Conservation (phyloP, 2,797 vertebrate species). For the Epinephelus malabaricus region DNA sequence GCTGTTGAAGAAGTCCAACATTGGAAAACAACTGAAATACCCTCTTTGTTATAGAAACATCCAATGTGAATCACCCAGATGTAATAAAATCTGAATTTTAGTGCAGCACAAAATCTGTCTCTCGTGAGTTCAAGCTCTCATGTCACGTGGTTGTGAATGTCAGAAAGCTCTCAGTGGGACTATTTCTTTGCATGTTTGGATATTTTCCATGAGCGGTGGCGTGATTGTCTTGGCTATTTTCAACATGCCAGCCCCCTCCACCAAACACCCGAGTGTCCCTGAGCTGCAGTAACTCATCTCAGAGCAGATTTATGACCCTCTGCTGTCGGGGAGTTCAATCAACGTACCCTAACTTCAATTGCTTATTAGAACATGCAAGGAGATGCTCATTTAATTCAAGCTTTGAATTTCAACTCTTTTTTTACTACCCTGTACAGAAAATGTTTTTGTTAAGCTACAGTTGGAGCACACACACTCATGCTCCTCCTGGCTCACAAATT, state of each 20-base stretch:
- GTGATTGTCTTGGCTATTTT: constrained; percentile 58
- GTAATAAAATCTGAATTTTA: background rate
- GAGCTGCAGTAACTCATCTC: constrained; percentile 60
- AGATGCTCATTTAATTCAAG: background rate
- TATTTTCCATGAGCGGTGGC: constrained; percentile 52
- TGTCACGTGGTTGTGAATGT: constrained; percentile 35
- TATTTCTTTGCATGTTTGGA: constrained; percentile 50
- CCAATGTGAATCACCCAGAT: background rate
- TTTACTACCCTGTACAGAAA: background rate
- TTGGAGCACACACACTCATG: background rate
- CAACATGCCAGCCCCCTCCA: constrained; percentile 41
- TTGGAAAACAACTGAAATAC: too few species aligned
- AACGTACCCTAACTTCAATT: constrained; percentile 4
- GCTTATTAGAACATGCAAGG: constrained; percentile 11
- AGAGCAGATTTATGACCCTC: constrained; percentile 52
- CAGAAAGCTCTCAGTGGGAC: constrained; percentile 44
- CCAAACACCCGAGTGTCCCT: constrained; percentile 52
- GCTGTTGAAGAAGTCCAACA: too few species aligned
- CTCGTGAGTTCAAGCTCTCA: constrained; percentile 6
- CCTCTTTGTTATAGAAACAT: too few species aligned
- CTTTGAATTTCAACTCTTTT: background rate
- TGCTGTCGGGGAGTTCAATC: constrained; percentile 17
- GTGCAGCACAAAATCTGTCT: background rate
- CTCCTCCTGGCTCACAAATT: constrained; percentile 53
- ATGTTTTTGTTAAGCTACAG: constrained; percentile 10